These are phyloP conservation scores for Dexiosoma caninum DNA, from an alignment of 2,888 invertebrate genomes.

Conservation along the genomic window DNA sequence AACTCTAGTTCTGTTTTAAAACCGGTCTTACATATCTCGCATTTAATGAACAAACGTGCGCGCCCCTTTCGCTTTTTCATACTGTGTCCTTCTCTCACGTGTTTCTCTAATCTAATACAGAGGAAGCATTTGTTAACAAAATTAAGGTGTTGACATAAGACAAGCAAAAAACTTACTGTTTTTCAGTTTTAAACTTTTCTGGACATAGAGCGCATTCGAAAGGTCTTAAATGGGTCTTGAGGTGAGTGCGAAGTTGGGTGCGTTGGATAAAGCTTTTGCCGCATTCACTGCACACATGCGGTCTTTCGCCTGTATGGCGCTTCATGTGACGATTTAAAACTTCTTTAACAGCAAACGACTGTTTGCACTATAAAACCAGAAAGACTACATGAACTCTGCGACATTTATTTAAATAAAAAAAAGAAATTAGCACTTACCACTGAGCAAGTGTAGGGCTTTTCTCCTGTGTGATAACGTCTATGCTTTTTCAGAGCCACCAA, in stretches of 20 bases:
- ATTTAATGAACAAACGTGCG: conserved; percentile 39
- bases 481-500: conserved; percentile 88
- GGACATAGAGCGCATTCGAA: conserved; percentile 82
- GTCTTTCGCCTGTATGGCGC: conserved; percentile 80
- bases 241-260: conserved; percentile 87
- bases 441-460: conserved; percentile 83
- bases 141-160: neutral
- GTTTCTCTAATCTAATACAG: conserved; percentile 69
- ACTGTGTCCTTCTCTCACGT: conserved; percentile 68
- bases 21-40: conserved; percentile 66
- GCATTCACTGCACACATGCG: conserved; percentile 79
- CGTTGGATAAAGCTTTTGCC: conserved; percentile 90
- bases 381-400: neutral
- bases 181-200: conserved; percentile 73
- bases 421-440: conserved; percentile 80
- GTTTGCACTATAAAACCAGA: conserved; percentile 81
- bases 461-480: conserved; percentile 81
- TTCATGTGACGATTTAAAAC: conserved; percentile 87
- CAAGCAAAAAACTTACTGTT: conserved; percentile 70
- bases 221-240: conserved; percentile 85
- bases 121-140: neutral
- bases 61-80: conserved; percentile 34
- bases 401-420: neutral
- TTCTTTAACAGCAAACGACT: conserved; percentile 89
- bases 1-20: conserved; percentile 67